Evolutionary conservation across 1,140 invertebrate species (phyloP).

Genomic region (Drosophila auraria): DNA sequence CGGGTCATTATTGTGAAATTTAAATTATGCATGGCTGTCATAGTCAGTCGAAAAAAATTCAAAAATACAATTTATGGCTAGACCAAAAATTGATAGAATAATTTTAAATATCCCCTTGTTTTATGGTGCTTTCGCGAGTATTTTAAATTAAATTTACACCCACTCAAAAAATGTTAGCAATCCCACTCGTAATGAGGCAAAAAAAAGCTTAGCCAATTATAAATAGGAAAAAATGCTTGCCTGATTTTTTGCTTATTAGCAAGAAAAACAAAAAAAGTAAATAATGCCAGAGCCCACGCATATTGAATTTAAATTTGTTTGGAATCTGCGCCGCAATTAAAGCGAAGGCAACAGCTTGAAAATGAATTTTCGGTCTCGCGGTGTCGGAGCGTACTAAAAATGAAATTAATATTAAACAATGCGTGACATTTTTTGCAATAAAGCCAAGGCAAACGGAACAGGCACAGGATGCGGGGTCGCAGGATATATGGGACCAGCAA

Average conservation of each 20-base stretch:
- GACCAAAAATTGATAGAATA: neutral
- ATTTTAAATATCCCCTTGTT: neutral
- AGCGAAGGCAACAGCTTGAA: slow-evolving; percentile 34
- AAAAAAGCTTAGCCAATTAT: slow-evolving; percentile 1
- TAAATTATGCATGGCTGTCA: slow-evolving; percentile 37
- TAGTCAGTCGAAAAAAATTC: neutral
- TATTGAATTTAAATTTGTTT: slow-evolving; percentile 35
- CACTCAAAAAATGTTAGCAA: neutral
- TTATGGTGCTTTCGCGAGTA: neutral
- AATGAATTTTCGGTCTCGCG: slow-evolving; percentile 34
- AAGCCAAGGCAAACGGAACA: slow-evolving; percentile 36
- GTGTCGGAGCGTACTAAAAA: slow-evolving; percentile 45
- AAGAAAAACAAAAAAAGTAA: slow-evolving; percentile 3
- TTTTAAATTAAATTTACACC: slow-evolving; percentile 9
- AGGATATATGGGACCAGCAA: slow-evolving; percentile 43
- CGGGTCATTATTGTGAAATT: slow-evolving; percentile 47
- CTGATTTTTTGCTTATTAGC: slow-evolving; percentile 12
- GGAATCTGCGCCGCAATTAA: slow-evolving; percentile 30
- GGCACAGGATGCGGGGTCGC: slow-evolving; percentile 14
- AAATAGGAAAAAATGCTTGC: neutral
- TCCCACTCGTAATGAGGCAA: neutral
- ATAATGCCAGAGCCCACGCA: neutral
- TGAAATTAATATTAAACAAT: slow-evolving; percentile 65
- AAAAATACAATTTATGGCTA: slow-evolving; percentile 15
- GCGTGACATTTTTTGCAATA: slow-evolving; percentile 63